A percentile compares a stretch with the other conserved stretches of the same genome.
Conservation (phyloP, 2,113 vertebrate genomes). For the Hemibagrus wyckioides region DNA sequence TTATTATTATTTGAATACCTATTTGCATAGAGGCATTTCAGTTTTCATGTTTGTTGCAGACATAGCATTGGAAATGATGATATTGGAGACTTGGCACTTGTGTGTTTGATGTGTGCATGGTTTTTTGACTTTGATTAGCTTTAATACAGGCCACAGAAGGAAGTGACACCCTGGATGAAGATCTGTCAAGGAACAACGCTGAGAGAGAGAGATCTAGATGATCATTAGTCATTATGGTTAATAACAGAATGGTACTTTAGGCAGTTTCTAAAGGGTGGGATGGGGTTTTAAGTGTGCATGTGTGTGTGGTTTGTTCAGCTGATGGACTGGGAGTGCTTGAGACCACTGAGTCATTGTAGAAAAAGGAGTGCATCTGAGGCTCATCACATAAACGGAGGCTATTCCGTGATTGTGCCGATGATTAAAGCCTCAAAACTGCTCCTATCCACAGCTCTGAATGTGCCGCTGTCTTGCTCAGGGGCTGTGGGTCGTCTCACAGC, state of each 20-base stretch:
- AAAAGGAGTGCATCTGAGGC: slow-evolving; percentile 93
- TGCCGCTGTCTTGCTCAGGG: slow-evolving; percentile 75
- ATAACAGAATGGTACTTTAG: not conserved
- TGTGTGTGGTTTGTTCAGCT: slow-evolving; percentile 57
- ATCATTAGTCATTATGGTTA: not conserved
- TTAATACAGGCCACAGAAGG: not conserved
- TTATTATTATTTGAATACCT: not conserved
- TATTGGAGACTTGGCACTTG: slow-evolving; percentile 72
- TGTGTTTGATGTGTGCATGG: slow-evolving; percentile 65
- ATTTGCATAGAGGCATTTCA: not conserved
- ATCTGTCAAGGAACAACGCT: not conserved
- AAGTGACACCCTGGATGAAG: slow-evolving; percentile 15
- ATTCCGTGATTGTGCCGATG: slow-evolving; percentile 75
- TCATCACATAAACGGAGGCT: slow-evolving; percentile 71
- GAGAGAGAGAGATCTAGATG: not conserved
- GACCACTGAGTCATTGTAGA: slow-evolving; percentile 76
- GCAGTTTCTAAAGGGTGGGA: slow-evolving; percentile 15
- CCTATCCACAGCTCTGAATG: slow-evolving; percentile 71
- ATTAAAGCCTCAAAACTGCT: slow-evolving; percentile 83
- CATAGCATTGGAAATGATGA: slow-evolving; percentile 86
- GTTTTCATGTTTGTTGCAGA: not conserved
- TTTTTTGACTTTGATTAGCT: not conserved
- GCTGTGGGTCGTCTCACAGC: slow-evolving; percentile 56
- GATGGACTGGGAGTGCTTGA: slow-evolving; percentile 78
- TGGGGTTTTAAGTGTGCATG: slow-evolving; percentile 18